Evolutionary conservation across 2,888 invertebrate genomes (phyloP).

Genomic region (Suillia variegata): DNA sequence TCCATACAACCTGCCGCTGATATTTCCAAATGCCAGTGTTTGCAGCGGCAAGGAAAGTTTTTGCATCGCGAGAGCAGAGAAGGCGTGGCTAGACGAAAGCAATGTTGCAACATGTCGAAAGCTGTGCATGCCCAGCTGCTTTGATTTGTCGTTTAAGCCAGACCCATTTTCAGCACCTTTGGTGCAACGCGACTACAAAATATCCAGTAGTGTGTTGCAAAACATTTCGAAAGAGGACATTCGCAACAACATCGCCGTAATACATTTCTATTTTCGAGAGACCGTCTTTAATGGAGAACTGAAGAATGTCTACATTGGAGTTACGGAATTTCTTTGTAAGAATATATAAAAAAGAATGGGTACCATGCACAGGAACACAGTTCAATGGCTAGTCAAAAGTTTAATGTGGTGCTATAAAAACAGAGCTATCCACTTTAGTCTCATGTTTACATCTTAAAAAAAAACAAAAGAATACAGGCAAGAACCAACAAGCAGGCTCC

Average conservation of each 20-base stretch:
- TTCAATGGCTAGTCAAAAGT: too few species aligned
- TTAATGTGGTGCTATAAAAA: too few species aligned
- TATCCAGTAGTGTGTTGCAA: slow-evolving; percentile 40
- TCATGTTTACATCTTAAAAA: too few species aligned
- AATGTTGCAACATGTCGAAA: slow-evolving; percentile 38
- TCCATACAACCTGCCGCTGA: slow-evolving; percentile 60
- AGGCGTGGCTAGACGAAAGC: slow-evolving; percentile 8
- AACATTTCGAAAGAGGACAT: slow-evolving; percentile 40
- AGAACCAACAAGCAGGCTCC: too few species aligned
- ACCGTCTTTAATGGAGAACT: slow-evolving; percentile 74
- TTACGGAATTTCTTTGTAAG: slow-evolving; percentile 82
- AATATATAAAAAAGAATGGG: slow-evolving; percentile 45
- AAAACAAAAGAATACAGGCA: too few species aligned
- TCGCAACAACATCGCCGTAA: slow-evolving; percentile 70
- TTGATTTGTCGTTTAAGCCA: slow-evolving; percentile 71
- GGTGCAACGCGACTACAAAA: slow-evolving; percentile 37
- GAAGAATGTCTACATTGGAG: slow-evolving; percentile 78
- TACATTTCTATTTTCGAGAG: slow-evolving; percentile 76
- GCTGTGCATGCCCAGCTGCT: slow-evolving; percentile 75
- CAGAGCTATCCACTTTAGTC: too few species aligned
- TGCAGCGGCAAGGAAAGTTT: slow-evolving; percentile 28
- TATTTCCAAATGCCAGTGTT: slow-evolving; percentile 66
- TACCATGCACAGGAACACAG: background rate
- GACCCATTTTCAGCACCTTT: slow-evolving; percentile 66
- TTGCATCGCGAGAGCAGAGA: slow-evolving; percentile 33